These are phyloP conservation scores for Agonopterix heracliana DNA, from an alignment of 2,888 invertebrate species.

Conservation along the genomic window DNA sequence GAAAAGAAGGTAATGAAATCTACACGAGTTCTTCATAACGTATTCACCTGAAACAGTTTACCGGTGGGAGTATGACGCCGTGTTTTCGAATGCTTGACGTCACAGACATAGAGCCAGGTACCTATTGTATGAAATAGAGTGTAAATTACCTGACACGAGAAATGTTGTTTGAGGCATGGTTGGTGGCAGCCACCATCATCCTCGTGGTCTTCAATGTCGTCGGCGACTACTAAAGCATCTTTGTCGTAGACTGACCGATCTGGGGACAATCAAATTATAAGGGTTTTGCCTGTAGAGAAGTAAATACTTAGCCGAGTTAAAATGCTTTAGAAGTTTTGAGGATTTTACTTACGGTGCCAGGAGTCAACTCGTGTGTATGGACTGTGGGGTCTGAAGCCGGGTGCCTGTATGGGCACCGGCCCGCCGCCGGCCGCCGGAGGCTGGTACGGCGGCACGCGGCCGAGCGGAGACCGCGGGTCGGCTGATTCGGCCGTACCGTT, in stretches of 20 bases:
- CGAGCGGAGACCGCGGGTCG: constrained; percentile 54
- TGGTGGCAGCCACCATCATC: constrained; percentile 46
- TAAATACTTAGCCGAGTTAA: too few species aligned
- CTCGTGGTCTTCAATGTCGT: constrained; percentile 48
- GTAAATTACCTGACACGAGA: constrained; percentile 58
- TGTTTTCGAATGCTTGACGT: too few species aligned
- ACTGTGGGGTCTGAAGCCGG: constrained; percentile 53
- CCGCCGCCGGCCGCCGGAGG: constrained; percentile 68
- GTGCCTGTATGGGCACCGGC: constrained; percentile 38
- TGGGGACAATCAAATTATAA: constrained; percentile 13
- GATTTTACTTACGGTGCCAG: constrained; percentile 54
- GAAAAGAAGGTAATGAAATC: too few species aligned
- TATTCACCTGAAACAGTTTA: too few species aligned
- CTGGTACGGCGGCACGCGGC: constrained; percentile 68
- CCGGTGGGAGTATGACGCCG: too few species aligned
- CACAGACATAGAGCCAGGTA: too few species aligned
- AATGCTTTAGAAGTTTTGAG: too few species aligned
- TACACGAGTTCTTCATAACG: too few species aligned
- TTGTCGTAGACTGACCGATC: constrained; percentile 35
- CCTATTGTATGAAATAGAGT: neutral
- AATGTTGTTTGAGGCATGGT: constrained; percentile 49
- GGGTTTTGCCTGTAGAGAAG: too few species aligned
- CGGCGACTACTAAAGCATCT: constrained; percentile 38
- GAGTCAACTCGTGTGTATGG: constrained; percentile 49
- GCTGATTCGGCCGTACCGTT: constrained; percentile 51